These are phyloP conservation scores for Tenthredo distinguenda DNA, from an alignment of 2,888 invertebrate genomes.

Conservation along the genomic window DNA sequence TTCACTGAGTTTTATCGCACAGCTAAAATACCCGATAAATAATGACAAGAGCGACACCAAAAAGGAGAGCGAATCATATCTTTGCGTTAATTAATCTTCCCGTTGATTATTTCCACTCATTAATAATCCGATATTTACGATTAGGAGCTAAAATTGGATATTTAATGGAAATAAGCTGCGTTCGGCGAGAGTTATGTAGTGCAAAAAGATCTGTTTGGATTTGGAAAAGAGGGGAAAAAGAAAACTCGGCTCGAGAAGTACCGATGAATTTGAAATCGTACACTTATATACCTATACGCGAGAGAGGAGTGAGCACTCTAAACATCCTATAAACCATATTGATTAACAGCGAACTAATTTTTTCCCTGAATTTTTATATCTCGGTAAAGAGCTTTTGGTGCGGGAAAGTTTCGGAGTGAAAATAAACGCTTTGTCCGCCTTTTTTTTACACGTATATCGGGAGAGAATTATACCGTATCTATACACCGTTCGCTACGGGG, in stretches of 20 bases:
- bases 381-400: not conserved
- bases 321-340: conserved; percentile 29
- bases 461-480: not conserved
- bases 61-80: not conserved
- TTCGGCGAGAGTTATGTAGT: not conserved
- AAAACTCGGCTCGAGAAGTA: not conserved
- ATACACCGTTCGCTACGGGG: not conserved
- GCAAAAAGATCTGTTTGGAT: not conserved
- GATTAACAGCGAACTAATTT: not conserved
- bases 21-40: not conserved
- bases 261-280: not conserved
- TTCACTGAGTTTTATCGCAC: not conserved
- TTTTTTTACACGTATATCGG: not conserved
- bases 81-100: not conserved
- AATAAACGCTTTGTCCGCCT: not conserved
- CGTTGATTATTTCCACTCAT: not conserved
- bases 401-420: not conserved
- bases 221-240: not conserved
- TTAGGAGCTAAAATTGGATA: not conserved
- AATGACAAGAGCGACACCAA: not conserved
- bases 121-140: not conserved
- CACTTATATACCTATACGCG: no score
- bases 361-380: not conserved
- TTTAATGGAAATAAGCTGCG: not conserved
- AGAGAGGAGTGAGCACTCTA: not conserved